A percentile compares a stretch with the other conserved stretches of the same genome.
phyloP scores from a whole-genome alignment of 2,113 vertebrate genomes.

The Strigops habroptila region DNA sequence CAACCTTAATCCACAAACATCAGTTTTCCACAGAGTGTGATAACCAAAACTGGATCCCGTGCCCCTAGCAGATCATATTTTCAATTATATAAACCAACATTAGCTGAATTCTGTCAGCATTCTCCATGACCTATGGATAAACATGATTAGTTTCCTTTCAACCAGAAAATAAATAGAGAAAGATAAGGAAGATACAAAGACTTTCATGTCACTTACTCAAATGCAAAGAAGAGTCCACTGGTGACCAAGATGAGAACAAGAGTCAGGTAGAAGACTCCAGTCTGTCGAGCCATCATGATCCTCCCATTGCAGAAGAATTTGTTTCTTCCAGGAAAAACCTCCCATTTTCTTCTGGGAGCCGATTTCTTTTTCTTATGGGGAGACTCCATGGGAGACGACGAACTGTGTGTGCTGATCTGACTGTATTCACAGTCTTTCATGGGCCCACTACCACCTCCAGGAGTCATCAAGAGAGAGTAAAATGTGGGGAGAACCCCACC shows the following conservation, averaged over 20 bases:
- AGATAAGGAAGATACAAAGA: background rate
- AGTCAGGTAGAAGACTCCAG: conserved; percentile 97
- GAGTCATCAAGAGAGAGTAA: conserved; percentile 83
- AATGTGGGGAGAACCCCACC: conserved; percentile 70
- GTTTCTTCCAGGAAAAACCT: conserved; percentile 95
- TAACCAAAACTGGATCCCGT: background rate
- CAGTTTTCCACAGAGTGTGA: background rate
- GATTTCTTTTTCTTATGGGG: conserved; percentile 87
- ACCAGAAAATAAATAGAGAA: background rate
- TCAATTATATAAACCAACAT: background rate
- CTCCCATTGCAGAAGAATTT: conserved; percentile 96
- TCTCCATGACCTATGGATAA: background rate
- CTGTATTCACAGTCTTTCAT: conserved; percentile 98
- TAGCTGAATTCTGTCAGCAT: background rate
- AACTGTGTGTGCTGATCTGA: conserved; percentile 94
- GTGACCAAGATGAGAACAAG: conserved; percentile 94
- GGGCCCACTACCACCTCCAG: conserved; percentile 89
- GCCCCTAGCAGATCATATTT: background rate
- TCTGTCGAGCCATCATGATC: conserved; percentile 99
- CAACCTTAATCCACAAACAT: background rate
- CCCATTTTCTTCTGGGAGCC: conserved; percentile 90
- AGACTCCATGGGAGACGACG: conserved; percentile 93
- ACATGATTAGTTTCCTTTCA: background rate
- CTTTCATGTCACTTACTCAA: conserved; percentile 88
- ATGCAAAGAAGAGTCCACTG: conserved; percentile 98